Evolutionary conservation across 2,113 vertebrate genomes (phyloP), one percentile per base, ranked within the genome.

Genomic region (Cyrtonyx montezumae): DNA sequence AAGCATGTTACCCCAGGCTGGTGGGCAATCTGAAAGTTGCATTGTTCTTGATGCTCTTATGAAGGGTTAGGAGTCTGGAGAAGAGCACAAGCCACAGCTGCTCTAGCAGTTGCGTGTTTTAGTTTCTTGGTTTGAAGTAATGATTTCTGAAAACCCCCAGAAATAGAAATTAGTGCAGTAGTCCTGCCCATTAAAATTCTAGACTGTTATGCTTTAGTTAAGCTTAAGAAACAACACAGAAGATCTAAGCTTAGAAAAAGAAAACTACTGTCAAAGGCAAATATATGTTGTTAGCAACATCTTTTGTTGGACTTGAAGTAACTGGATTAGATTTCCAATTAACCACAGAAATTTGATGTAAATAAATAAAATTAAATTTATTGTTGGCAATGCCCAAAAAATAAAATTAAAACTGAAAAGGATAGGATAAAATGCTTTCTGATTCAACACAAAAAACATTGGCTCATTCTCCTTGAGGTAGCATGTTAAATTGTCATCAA

Each of bases 151-250:
- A 63, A 92, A 32, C 37, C 34, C 34, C 43, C 37, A 67, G 19
- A 67, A 77, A 23, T 66, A 26, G 59, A 51, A 69, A 87, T 79
- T 17, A 51, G 51, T 67, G 37, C 37, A 78, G 67, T 78, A 56
- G 49, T 79, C 43, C 30, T 67, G 40, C 11, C 34, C 34, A 25
- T 73, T 89, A 69, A 66, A 63, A 25, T 4, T 86, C 25, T 49
- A 37, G 62, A 65, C 76, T 71, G 20, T 28, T 58, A 42, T 56
- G 8, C 37, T 90, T 93, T 68, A 53, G 62, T 58, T 49, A 22
- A 28, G 21, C 28, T 79, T 82, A 77, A 85, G 84, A 93, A 92
- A 87, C 10, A 46, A 68, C 55, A 70, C 22, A 65, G 87, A 94
- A 79, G 49, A 59, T 40, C 46, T 43, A 73, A 21, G 25, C 62